Base-by-base conservation (phyloP, 2,888 invertebrate genomes). In the Dioctria rufipes region DNA sequence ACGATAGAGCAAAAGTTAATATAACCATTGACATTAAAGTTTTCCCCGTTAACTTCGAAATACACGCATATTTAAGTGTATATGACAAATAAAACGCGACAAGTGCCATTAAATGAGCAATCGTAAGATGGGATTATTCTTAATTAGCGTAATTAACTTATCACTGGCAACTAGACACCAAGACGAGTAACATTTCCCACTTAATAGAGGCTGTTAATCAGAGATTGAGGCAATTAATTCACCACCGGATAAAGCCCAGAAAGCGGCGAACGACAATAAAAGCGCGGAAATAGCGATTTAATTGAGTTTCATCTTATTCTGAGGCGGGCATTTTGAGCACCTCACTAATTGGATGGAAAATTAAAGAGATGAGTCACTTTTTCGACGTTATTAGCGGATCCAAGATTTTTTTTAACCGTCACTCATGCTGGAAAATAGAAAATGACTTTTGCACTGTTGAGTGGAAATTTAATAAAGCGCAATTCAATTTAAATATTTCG, bases 81-180 rank as follows among this genome's bases (percentile, higher is more conserved):
- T 25, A 25, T 25, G 25, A 25, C 25, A 25, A 67, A 67, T 67
- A 67, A 67, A 67, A 71, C 11, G 6, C 54, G n/a, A 43, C 66
- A 49, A 46, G 13, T 11, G 42, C 67, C 67, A 71, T 75, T 25
- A 60, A 75, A 25, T n/a, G 75, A 49, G 39, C 43, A 71, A 39
- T 40, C 39, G 46, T 25, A 43, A 49, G 42, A 42, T 39, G 25
- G 42, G 58, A 60, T 75, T 60, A 61, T 61, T 13, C 75, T 61
- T 75, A 75, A 75, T 75, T 75, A 75, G 13, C 8, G 75, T 43
- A 75, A 75, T 75, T 75, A 75, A 61, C 43, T 75, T 75, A 75
- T 75, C 75, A 13, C 75, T 40, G 61, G 43, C 60, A 61, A 75
- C 58, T 61, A 75, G 43, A 60, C 43, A 43, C 37, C 65, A 39